These are phyloP conservation scores for Corvus cornix DNA, from an alignment of 2,113 vertebrate genomes.

Conservation along the genomic window DNA sequence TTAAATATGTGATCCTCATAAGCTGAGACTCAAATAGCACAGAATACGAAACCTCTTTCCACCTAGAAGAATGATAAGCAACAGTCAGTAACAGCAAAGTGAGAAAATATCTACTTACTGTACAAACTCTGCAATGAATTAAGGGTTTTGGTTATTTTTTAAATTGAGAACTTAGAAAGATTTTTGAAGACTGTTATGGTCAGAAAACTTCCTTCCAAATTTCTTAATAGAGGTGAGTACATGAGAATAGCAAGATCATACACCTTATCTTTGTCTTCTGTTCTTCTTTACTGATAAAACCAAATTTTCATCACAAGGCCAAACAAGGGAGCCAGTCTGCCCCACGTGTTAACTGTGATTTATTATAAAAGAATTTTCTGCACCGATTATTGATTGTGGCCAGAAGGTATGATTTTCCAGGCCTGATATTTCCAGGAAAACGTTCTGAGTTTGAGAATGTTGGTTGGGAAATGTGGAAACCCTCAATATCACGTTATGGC, in stretches of 20 bases:
- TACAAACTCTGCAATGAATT: slow-evolving; percentile 8
- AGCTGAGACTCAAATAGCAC: background rate
- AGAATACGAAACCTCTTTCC: background rate
- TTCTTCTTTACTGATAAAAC: background rate
- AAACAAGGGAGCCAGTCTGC: background rate
- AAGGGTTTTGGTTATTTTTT: slow-evolving; percentile 13
- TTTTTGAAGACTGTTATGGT: background rate
- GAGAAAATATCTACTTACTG: background rate
- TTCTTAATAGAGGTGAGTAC: background rate
- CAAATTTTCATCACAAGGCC: background rate
- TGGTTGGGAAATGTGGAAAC: background rate
- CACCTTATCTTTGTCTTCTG: background rate
- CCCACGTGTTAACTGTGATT: background rate
- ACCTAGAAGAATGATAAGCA: background rate
- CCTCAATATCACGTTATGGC: slow-evolving; percentile 35
- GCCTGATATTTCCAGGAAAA: background rate
- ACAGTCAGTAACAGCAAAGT: background rate
- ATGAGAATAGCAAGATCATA: background rate
- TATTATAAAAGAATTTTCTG: background rate
- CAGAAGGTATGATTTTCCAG: background rate
- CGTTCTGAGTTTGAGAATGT: background rate
- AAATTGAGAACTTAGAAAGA: background rate
- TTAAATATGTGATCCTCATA: background rate
- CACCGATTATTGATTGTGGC: background rate
- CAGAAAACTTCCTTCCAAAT: background rate